These are phyloP conservation scores for Passer domesticus DNA, from an alignment of 2,113 vertebrate genomes.

Conservation along the genomic window DNA sequence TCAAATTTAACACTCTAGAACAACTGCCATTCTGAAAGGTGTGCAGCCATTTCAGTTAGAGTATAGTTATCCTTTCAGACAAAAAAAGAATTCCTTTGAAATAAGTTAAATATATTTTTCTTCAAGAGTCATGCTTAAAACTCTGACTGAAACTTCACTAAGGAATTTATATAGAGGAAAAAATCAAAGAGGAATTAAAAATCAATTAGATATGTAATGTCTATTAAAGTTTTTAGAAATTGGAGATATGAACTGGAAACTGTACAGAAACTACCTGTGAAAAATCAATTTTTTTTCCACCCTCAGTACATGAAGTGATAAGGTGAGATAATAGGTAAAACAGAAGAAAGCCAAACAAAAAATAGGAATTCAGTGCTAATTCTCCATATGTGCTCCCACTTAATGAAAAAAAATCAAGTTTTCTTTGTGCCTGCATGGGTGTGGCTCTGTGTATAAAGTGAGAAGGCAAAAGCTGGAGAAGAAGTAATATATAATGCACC, in stretches of 20 bases:
- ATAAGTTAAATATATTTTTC: neutral
- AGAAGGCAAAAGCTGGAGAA: neutral
- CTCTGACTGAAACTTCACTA: neutral
- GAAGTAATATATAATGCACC: neutral
- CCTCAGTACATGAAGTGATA: neutral
- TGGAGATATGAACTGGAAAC: neutral
- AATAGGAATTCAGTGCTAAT: neutral
- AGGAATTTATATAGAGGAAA: neutral
- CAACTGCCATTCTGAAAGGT: neutral
- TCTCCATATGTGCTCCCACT: rapidly evolving
- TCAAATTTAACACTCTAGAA: neutral
- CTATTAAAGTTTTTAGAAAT: neutral
- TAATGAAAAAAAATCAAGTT: neutral
- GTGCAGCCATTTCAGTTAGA: neutral
- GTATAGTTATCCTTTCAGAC: neutral
- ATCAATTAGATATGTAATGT: neutral
- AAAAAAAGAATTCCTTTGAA: neutral
- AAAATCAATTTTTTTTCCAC: neutral
- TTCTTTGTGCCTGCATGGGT: neutral
- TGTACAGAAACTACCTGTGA: neutral
- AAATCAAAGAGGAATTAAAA: neutral
- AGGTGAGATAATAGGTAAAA: neutral
- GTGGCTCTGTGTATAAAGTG: neutral
- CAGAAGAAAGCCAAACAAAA: neutral
- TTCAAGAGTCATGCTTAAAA: neutral